These are phyloP conservation scores for Zaprionus kolodkinae DNA, from an alignment of 1,140 invertebrate genomes.

Conservation along the genomic window DNA sequence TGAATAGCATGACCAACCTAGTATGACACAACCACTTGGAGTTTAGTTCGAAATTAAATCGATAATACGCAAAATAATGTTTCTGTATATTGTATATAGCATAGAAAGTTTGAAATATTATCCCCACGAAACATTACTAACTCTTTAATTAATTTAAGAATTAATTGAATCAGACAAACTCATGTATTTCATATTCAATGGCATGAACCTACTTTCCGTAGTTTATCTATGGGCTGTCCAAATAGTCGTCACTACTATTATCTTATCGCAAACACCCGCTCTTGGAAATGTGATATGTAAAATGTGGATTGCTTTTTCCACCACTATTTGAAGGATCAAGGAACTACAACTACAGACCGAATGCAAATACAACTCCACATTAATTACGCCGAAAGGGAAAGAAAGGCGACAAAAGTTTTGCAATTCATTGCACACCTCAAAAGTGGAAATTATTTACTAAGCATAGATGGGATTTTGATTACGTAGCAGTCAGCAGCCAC, in stretches of 20 bases:
- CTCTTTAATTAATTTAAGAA: not conserved
- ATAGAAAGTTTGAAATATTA: not conserved
- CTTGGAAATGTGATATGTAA: slow-evolving; percentile 23
- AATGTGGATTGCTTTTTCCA: slow-evolving; percentile 7
- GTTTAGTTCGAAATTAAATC: not conserved
- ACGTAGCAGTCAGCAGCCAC: slow-evolving; percentile 60
- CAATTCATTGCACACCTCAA: slow-evolving; percentile 34
- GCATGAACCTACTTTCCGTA: not conserved
- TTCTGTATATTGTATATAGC: too few species aligned
- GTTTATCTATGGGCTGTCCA: slow-evolving; percentile 3
- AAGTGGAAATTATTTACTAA: slow-evolving; percentile 13
- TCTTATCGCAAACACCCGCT: slow-evolving; percentile 34
- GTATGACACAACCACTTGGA: not conserved
- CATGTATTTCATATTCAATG: not conserved
- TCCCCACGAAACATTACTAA: not conserved
- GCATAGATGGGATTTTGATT: slow-evolving; percentile 71
- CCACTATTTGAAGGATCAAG: slow-evolving; percentile 4
- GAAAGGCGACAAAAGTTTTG: slow-evolving; percentile 12
- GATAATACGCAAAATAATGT: not conserved
- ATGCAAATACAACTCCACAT: slow-evolving; percentile 2
- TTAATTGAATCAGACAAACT: not conserved
- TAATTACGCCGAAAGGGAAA: slow-evolving; percentile 20
- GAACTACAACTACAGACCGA: not conserved
- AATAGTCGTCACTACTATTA: slow-evolving; percentile 29
- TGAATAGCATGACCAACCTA: not conserved